phyloP scores from a whole-genome alignment of 2,113 vertebrate species.

The Asarcornis scutulata region DNA sequence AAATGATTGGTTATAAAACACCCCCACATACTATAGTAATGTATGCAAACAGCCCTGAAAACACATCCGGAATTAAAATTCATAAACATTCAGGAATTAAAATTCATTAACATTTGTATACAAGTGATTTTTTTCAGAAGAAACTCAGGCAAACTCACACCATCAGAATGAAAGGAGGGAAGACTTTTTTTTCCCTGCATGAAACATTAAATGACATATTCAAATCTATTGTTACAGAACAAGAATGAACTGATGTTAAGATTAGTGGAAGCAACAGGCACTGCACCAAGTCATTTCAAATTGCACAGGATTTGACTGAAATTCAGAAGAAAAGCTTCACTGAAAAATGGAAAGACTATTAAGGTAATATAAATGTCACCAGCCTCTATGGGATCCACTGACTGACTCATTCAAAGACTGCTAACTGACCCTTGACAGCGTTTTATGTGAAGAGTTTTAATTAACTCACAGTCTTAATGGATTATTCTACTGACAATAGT shows the following conservation, averaged over 20 bases:
- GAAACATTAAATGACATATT: not conserved
- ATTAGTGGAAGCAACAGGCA: not conserved
- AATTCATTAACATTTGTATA: not conserved
- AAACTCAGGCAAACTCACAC: not conserved
- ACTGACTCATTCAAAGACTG: not conserved
- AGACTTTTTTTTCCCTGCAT: not conserved
- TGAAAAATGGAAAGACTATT: not conserved
- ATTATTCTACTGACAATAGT: not conserved
- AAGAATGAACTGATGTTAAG: not conserved
- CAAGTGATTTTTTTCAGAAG: not conserved
- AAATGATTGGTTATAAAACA: not conserved
- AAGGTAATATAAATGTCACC: not conserved
- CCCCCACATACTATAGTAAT: not conserved
- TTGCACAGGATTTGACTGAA: not conserved
- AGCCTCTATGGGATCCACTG: not conserved
- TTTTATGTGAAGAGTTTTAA: not conserved
- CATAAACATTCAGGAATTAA: not conserved
- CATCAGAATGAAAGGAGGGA: not conserved
- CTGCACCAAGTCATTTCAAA: not conserved
- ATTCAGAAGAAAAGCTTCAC: not conserved
- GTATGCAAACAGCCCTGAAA: not conserved
- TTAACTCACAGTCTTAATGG: not conserved
- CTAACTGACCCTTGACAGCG: not conserved
- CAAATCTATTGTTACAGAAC: not conserved
- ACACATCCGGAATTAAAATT: not conserved